phyloP scores from a whole-genome alignment of 2,797 vertebrate species.

The Pipistrellus nathusii region DNA sequence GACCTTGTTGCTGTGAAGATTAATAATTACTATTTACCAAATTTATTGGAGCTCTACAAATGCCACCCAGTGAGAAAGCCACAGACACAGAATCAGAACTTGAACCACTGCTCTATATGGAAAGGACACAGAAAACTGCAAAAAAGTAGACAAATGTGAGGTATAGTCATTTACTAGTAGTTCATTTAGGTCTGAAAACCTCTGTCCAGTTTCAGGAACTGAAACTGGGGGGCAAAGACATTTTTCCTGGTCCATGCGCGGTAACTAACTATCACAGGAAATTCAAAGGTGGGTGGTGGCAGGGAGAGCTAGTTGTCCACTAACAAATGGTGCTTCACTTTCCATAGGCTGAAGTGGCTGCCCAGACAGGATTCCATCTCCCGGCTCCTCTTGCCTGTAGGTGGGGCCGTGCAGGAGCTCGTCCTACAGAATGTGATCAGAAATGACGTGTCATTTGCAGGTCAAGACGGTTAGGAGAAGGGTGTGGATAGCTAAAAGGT shows the following conservation, averaged over 20 bases:
- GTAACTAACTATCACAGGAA: neutral
- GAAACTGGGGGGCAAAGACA: neutral
- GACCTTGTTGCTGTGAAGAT: neutral
- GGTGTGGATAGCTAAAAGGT: slow-evolving; percentile 30
- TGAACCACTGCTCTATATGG: neutral
- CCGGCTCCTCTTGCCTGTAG: neutral
- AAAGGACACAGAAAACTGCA: slow-evolving; percentile 23
- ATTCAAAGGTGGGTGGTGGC: neutral
- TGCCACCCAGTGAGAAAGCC: neutral
- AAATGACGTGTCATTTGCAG: slow-evolving; percentile 47
- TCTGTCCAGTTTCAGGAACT: neutral
- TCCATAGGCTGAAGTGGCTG: neutral
- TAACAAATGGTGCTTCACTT: neutral
- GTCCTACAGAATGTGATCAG: neutral
- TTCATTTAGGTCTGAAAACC: slow-evolving; percentile 5
- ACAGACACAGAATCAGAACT: slow-evolving; percentile 15
- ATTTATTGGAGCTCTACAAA: slow-evolving; percentile 12
- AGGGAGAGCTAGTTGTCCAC: neutral
- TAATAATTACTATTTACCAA: neutral
- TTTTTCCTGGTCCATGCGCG: neutral
- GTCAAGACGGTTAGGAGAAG: slow-evolving; percentile 52
- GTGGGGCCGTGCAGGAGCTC: neutral
- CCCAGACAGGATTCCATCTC: neutral
- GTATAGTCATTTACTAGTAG: neutral
- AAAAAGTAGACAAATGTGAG: neutral